phyloP scores from a whole-genome alignment of 2,888 invertebrate genomes.

The Agonum fuliginosum region DNA sequence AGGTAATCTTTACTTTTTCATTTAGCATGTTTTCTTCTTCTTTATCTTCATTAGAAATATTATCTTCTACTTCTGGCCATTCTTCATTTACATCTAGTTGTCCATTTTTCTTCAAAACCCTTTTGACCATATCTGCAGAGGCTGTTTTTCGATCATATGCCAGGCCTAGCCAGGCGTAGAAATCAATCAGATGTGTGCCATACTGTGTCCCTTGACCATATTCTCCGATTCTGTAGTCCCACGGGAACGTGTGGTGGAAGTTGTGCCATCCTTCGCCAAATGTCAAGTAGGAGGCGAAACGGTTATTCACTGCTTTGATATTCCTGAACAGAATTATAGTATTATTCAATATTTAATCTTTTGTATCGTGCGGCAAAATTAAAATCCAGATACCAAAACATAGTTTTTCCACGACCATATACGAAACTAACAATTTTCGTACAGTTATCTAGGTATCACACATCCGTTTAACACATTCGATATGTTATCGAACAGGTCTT shows the following conservation, averaged over 20 bases:
- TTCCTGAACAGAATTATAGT: conserved; percentile 67
- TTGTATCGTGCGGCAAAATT: too few species aligned
- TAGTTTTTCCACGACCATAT: too few species aligned
- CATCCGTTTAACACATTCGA: too few species aligned
- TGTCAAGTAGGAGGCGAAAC: conserved; percentile 72
- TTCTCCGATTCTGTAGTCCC: conserved; percentile 71
- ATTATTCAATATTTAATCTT: background rate
- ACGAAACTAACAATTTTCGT: too few species aligned
- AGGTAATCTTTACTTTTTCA: background rate
- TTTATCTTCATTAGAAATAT: background rate
- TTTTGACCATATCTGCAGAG: conserved; percentile 74
- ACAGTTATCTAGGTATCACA: too few species aligned
- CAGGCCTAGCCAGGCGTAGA: conserved; percentile 80
- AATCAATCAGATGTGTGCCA: conserved; percentile 80
- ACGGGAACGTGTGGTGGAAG: conserved; percentile 75
- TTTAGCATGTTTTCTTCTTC: background rate
- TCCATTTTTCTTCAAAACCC: conserved; percentile 71
- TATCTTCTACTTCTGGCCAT: background rate
- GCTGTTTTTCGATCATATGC: conserved; percentile 83
- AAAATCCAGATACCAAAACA: too few species aligned
- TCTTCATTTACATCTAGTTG: background rate
- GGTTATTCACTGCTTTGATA: conserved; percentile 76
- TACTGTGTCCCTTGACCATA: conserved; percentile 74
- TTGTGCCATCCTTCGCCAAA: conserved; percentile 74
- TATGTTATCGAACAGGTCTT: too few species aligned